A percentile compares a stretch with the other conserved stretches of the same genome.
Evolutionary conservation across 2,113 vertebrate genomes (phyloP).

Genomic region (Prunella fulvescens): DNA sequence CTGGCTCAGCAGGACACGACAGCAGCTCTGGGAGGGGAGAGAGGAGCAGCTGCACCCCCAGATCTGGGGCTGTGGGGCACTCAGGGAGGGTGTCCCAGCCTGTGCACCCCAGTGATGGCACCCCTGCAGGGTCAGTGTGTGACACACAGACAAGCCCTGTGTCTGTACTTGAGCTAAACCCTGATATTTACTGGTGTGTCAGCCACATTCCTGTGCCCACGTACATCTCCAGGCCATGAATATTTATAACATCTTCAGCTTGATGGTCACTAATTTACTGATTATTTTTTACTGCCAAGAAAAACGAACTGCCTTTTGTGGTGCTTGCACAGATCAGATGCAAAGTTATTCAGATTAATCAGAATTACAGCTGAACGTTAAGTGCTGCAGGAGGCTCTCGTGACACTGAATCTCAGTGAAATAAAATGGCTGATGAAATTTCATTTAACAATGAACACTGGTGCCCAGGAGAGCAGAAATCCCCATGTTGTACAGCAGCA

Average conservation of each 20-base stretch:
- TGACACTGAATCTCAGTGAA: background rate
- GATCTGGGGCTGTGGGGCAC: background rate
- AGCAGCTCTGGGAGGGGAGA: fast-evolving
- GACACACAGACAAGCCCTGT: background rate
- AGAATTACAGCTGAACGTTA: background rate
- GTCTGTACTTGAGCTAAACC: background rate
- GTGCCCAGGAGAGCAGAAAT: background rate
- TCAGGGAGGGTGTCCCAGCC: fast-evolving
- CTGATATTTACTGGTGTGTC: fast-evolving
- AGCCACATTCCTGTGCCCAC: background rate
- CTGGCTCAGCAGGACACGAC: fast-evolving
- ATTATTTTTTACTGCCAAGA: background rate
- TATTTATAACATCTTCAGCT: background rate
- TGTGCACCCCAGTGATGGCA: background rate
- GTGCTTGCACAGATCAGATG: background rate
- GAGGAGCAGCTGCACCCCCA: background rate
- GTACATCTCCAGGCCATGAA: background rate
- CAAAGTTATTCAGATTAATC: slow-evolving; percentile 47
- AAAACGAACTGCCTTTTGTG: background rate
- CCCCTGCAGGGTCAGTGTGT: background rate
- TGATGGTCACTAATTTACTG: background rate
- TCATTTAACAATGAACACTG: background rate
- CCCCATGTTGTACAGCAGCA: background rate
- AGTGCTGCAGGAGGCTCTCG: background rate
- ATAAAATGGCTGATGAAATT: slow-evolving; percentile 31